Evolutionary conservation across 2,113 vertebrate species (phyloP), one percentile per base, ranked within the genome.

Genomic region (Pelobates fuscus): DNA sequence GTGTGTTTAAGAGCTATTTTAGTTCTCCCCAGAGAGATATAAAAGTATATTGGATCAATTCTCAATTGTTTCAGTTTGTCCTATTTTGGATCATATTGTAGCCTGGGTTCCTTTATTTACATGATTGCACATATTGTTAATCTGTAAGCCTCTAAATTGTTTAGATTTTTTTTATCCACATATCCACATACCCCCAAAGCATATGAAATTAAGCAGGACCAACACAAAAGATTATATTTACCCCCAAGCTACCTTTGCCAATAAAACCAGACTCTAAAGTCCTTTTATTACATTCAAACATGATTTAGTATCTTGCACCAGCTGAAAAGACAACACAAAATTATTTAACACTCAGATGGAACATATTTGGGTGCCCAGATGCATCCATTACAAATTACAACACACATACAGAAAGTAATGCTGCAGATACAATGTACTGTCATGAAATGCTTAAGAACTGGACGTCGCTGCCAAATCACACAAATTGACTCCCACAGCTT

Each of bases 401-500:
- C 17, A 63, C 18, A 65, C 14, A 52, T 54, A 52, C 23, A 67
- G 26, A 67, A 52, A 66, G 29, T 60, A 32, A 61, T 60, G 20
- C 27, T 67, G 26, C 54, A 32, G 21, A 59, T 20, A 32, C 54
- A 24, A 23, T 25, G 65, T 52, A 61, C 20, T 32, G 44, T 26
- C 52, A 21, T 6, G 32, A 67, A n/a, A 27, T 67, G 29, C 67
- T 68, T 24, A 46, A 61, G 43, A 68, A 32, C 18, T 10, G 55
- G 43, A 60, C 23, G 10, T 37, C 17, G 7, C 32, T 52, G 55
- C 71, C 73, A 68, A 61, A 37, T 20, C 18, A 58, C 41, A 68
- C n/a, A 43, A 68, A 68, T n/a, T 25, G 43, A 52, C 73, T 68
- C 57, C 66, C 37, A 61, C 65, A 27, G 43, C 24, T 68, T 77